A percentile compares a stretch with the other conserved stretches of the same genome.
Evolutionary conservation across 2,797 vertebrate species (phyloP).

Genomic region (Phyllotis vaccarum): DNA sequence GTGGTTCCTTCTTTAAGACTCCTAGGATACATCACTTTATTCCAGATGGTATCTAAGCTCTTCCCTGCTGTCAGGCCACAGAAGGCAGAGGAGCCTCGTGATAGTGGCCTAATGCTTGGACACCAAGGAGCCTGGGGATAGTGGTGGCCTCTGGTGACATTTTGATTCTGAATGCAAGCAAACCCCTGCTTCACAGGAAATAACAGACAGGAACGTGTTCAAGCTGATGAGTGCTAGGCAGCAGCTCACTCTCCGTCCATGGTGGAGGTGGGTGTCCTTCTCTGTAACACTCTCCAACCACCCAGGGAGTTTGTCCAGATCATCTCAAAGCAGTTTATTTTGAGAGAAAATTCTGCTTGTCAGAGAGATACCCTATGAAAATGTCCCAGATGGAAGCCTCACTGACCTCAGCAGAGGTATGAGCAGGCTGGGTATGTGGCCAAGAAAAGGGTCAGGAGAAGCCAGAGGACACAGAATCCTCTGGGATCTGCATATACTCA

Average conservation of each 20-base stretch:
- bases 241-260: neutral
- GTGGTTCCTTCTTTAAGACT: neutral
- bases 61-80: neutral
- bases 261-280: neutral
- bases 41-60: neutral
- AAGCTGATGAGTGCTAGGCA: fast-evolving
- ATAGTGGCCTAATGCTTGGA: neutral
- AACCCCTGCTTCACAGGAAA: neutral
- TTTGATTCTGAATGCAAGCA: neutral
- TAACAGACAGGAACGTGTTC: fast-evolving
- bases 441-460: neutral
- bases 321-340: neutral
- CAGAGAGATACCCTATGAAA: neutral
- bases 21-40: neutral
- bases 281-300: neutral
- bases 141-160: too few relatives aligned
- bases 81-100: neutral
- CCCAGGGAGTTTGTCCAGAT: neutral
- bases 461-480: neutral
- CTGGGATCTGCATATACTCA: too few relatives aligned
- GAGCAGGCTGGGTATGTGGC: neutral
- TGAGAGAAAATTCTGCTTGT: neutral
- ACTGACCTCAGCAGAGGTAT: neutral
- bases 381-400: neutral
- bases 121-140: neutral